These are phyloP conservation scores for Dryocosmus kuriphilus DNA, from an alignment of 2,888 invertebrate species.

Conservation along the genomic window DNA sequence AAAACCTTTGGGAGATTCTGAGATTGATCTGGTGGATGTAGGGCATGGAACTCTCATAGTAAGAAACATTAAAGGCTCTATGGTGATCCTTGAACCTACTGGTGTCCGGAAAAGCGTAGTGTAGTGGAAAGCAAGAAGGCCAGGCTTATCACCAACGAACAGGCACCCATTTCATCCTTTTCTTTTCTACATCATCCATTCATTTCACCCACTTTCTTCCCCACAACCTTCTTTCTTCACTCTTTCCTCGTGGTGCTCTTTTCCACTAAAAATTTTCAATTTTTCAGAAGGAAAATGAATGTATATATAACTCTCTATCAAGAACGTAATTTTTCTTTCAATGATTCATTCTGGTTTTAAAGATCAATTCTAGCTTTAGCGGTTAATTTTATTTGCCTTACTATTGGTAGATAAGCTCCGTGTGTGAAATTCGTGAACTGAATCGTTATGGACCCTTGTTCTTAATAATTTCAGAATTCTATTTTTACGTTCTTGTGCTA, in stretches of 20 bases:
- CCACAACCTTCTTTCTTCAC: constrained; percentile 55
- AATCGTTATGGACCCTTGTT: constrained; percentile 30
- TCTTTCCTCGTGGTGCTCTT: constrained; percentile 45
- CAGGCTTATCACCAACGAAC: constrained; percentile 72
- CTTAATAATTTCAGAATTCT: constrained; percentile 27
- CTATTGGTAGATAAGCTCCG: background rate
- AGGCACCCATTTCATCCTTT: constrained; percentile 63
- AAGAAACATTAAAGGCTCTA: constrained; percentile 64
- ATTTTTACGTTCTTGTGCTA: constrained; percentile 8
- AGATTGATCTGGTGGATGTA: constrained; percentile 67
- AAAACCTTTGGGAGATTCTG: constrained; percentile 68
- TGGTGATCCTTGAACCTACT: constrained; percentile 42
- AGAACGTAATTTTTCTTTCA: background rate
- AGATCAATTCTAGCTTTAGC: background rate
- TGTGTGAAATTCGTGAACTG: background rate
- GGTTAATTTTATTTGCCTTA: background rate
- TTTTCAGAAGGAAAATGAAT: background rate
- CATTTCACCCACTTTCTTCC: constrained; percentile 53
- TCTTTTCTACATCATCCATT: constrained; percentile 41
- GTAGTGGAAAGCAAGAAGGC: constrained; percentile 51
- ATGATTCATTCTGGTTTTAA: background rate
- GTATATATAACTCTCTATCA: background rate
- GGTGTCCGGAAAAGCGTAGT: constrained; percentile 43
- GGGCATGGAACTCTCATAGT: constrained; percentile 67
- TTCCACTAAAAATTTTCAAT: constrained; percentile 42